A percentile compares a stretch with the other conserved stretches of the same genome.
Conservation (phyloP, 2,113 vertebrate species). For the Gallinago media region DNA sequence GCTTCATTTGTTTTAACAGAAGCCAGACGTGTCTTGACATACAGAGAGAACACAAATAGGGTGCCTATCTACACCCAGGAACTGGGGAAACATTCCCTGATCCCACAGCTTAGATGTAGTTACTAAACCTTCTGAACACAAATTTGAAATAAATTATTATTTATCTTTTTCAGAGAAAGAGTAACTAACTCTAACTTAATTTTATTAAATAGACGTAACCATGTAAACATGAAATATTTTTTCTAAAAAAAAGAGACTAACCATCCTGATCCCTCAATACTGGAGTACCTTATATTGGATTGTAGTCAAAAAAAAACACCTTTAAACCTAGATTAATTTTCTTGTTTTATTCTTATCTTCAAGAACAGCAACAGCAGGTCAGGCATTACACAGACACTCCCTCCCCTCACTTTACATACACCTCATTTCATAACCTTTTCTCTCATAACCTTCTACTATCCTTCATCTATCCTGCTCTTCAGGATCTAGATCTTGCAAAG, state of each 20-base stretch:
- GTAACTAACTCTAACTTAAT: constrained; percentile 54
- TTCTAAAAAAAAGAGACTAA: constrained; percentile 34
- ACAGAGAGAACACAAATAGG: neutral
- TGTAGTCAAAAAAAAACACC: neutral
- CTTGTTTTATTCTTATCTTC: constrained; percentile 34
- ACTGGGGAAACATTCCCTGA: constrained; percentile 31
- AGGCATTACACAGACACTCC: neutral
- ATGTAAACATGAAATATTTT: constrained; percentile 62
- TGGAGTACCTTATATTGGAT: neutral
- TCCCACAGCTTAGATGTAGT: constrained; percentile 11
- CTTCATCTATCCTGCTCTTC: neutral
- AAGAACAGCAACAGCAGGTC: neutral
- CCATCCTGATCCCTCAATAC: constrained; percentile 41
- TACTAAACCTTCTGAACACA: constrained; percentile 52
- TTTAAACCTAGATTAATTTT: neutral
- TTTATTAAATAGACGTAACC: constrained; percentile 22
- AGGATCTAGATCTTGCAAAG: neutral
- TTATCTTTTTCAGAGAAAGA: constrained; percentile 46
- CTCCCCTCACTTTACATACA: neutral
- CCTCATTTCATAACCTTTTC: neutral
- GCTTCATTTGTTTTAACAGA: neutral
- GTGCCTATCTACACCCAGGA: neutral
- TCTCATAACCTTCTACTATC: neutral
- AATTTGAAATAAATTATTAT: constrained; percentile 56
- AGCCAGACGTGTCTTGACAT: neutral